phyloP scores from a whole-genome alignment of 1,140 invertebrate genomes.

The Streblospio benedicti region DNA sequence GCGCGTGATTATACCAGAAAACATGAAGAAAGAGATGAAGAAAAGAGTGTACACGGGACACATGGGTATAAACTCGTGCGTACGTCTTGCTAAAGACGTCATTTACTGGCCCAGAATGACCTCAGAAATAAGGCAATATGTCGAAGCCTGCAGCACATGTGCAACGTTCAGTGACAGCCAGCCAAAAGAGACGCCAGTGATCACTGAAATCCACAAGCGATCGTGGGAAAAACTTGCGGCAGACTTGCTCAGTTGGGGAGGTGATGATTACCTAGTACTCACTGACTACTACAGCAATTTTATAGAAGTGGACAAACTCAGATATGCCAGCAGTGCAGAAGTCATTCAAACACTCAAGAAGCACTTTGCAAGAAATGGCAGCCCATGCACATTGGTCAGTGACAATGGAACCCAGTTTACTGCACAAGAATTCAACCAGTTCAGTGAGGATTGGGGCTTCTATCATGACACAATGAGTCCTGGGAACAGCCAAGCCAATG shows the following conservation, averaged over 20 bases:
- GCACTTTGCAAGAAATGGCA: neutral
- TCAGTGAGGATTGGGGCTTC: too few species aligned
- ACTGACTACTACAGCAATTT: neutral
- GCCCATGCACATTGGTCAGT: neutral
- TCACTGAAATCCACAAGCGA: too few species aligned
- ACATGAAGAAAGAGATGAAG: conserved; percentile 1
- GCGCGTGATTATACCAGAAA: neutral
- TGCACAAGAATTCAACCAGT: too few species aligned
- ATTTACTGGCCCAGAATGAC: conserved; percentile 7
- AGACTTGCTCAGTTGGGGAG: neutral
- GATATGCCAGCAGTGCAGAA: neutral
- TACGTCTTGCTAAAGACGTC: neutral
- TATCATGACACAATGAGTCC: too few species aligned
- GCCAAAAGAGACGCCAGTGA: conserved; percentile 1
- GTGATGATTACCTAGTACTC: neutral
- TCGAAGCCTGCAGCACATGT: conserved; percentile 6
- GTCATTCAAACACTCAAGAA: neutral
- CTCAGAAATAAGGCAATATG: neutral
- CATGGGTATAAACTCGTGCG: neutral
- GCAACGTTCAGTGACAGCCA: neutral
- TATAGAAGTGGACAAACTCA: neutral
- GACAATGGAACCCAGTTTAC: too few species aligned
- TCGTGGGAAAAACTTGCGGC: neutral
- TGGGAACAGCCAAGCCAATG: too few species aligned
- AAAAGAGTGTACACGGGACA: conserved; percentile 1